These are phyloP conservation scores for Thamnophis elegans DNA, from an alignment of 2,797 vertebrate genomes.

Conservation along the genomic window DNA sequence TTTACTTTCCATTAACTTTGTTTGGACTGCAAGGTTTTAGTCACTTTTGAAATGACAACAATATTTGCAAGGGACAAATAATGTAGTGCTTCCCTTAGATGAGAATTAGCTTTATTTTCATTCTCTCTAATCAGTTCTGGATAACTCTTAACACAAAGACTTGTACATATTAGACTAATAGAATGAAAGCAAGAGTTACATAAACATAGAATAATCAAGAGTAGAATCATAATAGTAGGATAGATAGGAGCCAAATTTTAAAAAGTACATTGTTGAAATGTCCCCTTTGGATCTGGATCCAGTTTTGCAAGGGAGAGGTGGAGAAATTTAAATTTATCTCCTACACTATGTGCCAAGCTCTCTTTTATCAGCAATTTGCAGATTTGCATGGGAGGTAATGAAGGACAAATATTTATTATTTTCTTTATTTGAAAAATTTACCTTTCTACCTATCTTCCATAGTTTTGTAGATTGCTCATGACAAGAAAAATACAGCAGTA, in stretches of 20 bases:
- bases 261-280: neutral
- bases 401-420: neutral
- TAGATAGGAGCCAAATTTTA: neutral
- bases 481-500: neutral
- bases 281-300: neutral
- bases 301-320: neutral
- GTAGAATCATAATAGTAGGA: neutral
- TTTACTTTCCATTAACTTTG: conserved; percentile 67
- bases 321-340: neutral
- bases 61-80: conserved; percentile 3
- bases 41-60: conserved; percentile 21
- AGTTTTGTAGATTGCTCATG: neutral
- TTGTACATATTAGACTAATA: neutral
- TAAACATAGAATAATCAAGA: neutral
- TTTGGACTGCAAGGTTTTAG: conserved; percentile 41
- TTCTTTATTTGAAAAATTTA: neutral
- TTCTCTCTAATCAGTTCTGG: neutral
- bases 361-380: neutral
- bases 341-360: neutral
- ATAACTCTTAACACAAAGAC: neutral
- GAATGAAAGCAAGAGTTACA: neutral
- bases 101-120: neutral
- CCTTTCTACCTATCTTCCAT: neutral
- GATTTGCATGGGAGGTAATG: neutral
- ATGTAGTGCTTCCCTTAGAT: neutral